phyloP scores from a whole-genome alignment of 1,140 invertebrate species.

The Zaprionus camerounensis region DNA sequence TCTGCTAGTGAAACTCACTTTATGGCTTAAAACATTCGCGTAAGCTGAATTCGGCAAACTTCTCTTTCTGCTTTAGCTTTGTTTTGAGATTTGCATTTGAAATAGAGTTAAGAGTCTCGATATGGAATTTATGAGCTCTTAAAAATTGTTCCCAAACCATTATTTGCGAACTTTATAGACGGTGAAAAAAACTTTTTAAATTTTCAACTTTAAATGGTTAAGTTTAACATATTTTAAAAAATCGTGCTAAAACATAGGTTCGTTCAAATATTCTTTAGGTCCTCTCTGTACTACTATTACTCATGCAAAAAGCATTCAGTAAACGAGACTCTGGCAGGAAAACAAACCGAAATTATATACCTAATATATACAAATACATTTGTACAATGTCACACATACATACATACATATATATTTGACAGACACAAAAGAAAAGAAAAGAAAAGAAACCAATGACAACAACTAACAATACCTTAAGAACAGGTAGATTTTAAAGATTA shows the following conservation, averaged over 20 bases:
- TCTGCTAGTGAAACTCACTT: conserved; percentile 7
- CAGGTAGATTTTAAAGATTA: conserved; percentile 79
- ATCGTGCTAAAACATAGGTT: neutral
- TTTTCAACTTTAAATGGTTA: neutral
- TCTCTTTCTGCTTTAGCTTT: conserved; percentile 11
- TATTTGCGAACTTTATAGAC: neutral
- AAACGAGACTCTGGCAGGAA: conserved; percentile 16
- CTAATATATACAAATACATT: neutral
- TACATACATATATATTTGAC: conserved; percentile 47
- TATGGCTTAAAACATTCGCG: conserved; percentile 9
- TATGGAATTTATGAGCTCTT: conserved; percentile 67
- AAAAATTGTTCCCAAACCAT: conserved; percentile 49
- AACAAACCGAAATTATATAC: neutral
- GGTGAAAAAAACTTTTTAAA: neutral
- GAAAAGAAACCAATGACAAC: conserved; percentile 21
- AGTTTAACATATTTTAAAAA: neutral
- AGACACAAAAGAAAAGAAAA: conserved; percentile 44
- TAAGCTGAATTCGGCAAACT: neutral
- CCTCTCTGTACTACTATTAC: conserved; percentile 11
- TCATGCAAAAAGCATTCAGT: conserved; percentile 44
- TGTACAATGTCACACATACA: conserved; percentile 38
- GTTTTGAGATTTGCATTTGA: conserved; percentile 58
- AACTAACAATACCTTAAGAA: conserved; percentile 69
- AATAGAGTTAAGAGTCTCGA: conserved; percentile 33
- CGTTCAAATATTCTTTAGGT: neutral